Percentiles rank a stretch among this genome's conserved stretches.
Conservation (phyloP, 2,797 vertebrate genomes). For the Chrysocyon brachyurus region DNA sequence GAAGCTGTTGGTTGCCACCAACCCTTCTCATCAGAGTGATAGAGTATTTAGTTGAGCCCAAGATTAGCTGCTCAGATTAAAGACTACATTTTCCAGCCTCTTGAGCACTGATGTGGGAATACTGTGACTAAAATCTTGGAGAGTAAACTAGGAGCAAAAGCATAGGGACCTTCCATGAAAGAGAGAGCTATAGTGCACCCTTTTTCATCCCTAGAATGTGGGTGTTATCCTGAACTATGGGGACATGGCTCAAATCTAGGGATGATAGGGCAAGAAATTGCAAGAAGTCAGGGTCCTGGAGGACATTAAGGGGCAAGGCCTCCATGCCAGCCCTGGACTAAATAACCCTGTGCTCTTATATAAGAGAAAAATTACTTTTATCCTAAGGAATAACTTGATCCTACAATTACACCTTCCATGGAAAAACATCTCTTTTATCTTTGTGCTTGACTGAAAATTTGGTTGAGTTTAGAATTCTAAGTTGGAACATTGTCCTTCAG, state of each 20-base stretch:
- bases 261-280: neutral
- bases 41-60: neutral
- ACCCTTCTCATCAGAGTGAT: neutral
- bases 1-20: neutral
- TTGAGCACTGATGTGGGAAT: neutral
- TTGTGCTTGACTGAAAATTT: neutral
- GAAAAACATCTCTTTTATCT: neutral
- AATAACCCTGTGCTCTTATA: neutral
- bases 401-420: neutral
- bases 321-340: neutral
- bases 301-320: neutral
- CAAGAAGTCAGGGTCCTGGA: neutral
- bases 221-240: neutral
- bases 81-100: neutral
- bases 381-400: neutral
- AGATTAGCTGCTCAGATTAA: neutral
- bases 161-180: neutral
- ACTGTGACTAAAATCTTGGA: neutral
- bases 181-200: neutral
- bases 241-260: neutral
- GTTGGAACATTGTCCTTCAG: neutral
- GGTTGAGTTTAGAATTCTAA: slow-evolving; percentile 27
- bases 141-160: neutral
- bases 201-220: neutral
- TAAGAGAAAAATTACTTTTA: neutral